These are phyloP conservation scores for Drosophila ustulata DNA, from an alignment of 2,888 invertebrate species.

Conservation along the genomic window DNA sequence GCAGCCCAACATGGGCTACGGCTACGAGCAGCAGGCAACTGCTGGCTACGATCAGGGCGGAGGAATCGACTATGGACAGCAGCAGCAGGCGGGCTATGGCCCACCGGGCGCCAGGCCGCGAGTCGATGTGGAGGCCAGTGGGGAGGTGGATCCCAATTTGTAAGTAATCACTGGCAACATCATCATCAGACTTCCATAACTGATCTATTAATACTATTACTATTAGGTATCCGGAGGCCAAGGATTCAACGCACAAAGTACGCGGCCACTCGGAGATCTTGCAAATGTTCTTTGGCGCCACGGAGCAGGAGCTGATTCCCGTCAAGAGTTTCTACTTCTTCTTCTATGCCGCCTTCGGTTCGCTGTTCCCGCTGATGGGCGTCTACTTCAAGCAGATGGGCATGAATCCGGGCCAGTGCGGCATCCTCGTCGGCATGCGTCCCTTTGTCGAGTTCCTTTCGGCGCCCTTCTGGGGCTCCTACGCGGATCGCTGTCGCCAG, in stretches of 20 bases:
- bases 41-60: conserved; percentile 73
- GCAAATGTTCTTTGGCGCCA: conserved; percentile 92
- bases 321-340: conserved; percentile 99
- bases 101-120: conserved; percentile 87
- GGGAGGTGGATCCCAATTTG: conserved; percentile 94
- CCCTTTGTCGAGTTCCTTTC: conserved; percentile 99
- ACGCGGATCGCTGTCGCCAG: conserved; percentile 91
- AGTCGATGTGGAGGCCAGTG: conserved; percentile 93
- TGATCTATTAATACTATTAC: background rate
- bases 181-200: background rate
- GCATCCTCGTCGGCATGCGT: conserved; percentile 96
- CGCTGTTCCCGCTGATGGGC: conserved; percentile 98
- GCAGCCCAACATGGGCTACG: conserved; percentile 71
- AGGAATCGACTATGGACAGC: conserved; percentile 58
- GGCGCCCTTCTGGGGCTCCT: conserved; percentile 98
- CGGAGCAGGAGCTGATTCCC: conserved; percentile 96
- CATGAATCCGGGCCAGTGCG: conserved; percentile 98
- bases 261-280: conserved; percentile 94
- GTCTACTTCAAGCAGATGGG: conserved; percentile 99
- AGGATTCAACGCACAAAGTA: conserved; percentile 95
- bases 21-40: conserved; percentile 76
- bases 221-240: conserved; percentile 91
- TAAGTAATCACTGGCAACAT: conserved; percentile 83
- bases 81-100: conserved; percentile 71
- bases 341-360: conserved; percentile 99